A percentile compares a stretch with the other conserved stretches of the same genome.
Conservation (phyloP, 2,797 vertebrate species). For the Gallinago solitaria region DNA sequence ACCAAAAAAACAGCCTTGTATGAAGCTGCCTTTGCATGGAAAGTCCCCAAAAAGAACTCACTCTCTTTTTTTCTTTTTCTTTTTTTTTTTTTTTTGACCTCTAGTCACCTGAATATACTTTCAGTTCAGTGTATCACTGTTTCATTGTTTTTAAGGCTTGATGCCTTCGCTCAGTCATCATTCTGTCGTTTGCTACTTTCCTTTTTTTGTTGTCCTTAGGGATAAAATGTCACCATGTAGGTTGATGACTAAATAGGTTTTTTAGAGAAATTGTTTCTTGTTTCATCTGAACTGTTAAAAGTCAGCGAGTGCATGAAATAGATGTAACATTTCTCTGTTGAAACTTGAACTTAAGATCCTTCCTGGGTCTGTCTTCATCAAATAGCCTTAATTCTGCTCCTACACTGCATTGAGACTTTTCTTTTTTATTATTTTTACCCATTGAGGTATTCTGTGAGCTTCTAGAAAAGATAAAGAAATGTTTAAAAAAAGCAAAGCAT, state of each 20-base stretch:
- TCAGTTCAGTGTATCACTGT: background rate
- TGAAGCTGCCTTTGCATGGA: background rate
- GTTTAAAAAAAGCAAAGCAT: background rate
- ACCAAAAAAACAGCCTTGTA: fast-evolving
- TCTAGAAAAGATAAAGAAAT: background rate
- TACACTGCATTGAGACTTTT: background rate
- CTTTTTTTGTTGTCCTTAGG: background rate
- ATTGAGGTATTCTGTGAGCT: background rate
- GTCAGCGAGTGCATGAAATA: background rate
- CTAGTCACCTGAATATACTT: background rate
- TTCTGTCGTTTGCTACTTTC: background rate
- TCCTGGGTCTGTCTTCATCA: background rate
- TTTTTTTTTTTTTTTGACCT: background rate
- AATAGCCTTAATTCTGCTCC: background rate
- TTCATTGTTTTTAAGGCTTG: background rate
- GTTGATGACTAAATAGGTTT: slow-evolving; percentile 9
- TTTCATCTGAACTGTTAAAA: background rate
- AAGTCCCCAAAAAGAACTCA: background rate
- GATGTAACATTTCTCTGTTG: background rate
- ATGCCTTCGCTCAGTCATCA: background rate
- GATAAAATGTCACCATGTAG: slow-evolving; percentile 2
- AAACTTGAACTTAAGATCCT: background rate
- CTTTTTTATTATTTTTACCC: background rate
- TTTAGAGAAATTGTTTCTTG: background rate
- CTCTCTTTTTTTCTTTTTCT: background rate